Evolutionary conservation across 1,140 invertebrate genomes (phyloP).

Genomic region (Drosophila melanica): DNA sequence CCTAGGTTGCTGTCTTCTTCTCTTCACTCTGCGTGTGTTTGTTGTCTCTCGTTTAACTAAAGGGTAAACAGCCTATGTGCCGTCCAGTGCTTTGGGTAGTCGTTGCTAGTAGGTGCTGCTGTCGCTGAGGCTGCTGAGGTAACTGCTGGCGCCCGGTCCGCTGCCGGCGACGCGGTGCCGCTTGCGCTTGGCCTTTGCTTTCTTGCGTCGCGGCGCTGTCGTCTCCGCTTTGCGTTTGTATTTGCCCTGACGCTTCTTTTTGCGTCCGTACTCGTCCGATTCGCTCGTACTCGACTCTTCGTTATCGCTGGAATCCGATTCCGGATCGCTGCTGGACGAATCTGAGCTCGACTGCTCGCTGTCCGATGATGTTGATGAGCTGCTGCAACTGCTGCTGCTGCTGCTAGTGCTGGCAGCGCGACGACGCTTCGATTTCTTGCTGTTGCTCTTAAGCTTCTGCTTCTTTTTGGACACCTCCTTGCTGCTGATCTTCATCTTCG

Average conservation of each 20-base stretch:
- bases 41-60: slow-evolving; percentile 26
- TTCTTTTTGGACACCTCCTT: slow-evolving; percentile 49
- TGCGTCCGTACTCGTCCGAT: slow-evolving; percentile 78
- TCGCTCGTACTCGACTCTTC: slow-evolving; percentile 80
- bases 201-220: slow-evolving; percentile 69
- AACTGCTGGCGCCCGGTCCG: slow-evolving; percentile 55
- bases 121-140: slow-evolving; percentile 75
- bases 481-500: slow-evolving; percentile 26
- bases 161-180: slow-evolving; percentile 57
- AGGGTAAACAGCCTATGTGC: slow-evolving; percentile 20
- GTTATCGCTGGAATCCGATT: slow-evolving; percentile 80
- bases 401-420: slow-evolving; percentile 48
- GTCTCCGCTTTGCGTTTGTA: slow-evolving; percentile 78
- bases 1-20: slow-evolving; percentile 27
- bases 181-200: slow-evolving; percentile 77
- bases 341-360: slow-evolving; percentile 18
- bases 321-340: slow-evolving; percentile 43
- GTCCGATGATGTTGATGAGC: slow-evolving; percentile 31
- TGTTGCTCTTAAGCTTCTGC: slow-evolving; percentile 40
- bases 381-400: slow-evolving; percentile 33
- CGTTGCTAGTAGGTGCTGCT: slow-evolving; percentile 69
- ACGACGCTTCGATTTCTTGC: slow-evolving; percentile 65
- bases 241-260: slow-evolving; percentile 77
- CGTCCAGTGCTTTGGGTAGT: slow-evolving; percentile 47
- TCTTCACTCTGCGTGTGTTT: background rate